Evolutionary conservation across 2,797 vertebrate species (phyloP).

Genomic region (Sebastes matsubarae): DNA sequence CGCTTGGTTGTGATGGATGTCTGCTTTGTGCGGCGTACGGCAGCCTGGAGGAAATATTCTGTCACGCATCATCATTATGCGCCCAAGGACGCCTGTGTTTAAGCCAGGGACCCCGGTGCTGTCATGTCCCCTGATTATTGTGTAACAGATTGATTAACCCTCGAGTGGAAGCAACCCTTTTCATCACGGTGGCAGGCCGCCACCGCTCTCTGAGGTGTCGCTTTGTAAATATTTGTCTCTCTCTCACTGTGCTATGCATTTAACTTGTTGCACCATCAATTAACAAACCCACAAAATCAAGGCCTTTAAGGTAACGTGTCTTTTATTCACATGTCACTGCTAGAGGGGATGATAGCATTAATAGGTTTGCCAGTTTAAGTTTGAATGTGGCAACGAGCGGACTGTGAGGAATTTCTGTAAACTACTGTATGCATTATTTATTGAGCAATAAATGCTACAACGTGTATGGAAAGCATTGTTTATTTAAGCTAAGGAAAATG

Average conservation of each 20-base stretch:
- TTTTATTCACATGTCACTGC: conserved; percentile 35
- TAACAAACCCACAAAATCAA: conserved; percentile 24
- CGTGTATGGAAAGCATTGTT: conserved; percentile 4
- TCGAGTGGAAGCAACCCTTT: conserved; percentile 50
- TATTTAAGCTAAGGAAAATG: conserved; percentile 6
- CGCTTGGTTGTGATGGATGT: conserved; percentile 58
- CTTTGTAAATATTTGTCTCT: conserved; percentile 56
- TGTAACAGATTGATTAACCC: conserved; percentile 75
- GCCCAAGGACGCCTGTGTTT: conserved; percentile 55
- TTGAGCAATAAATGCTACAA: background rate
- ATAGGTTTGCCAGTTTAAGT: background rate
- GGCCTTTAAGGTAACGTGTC: conserved; percentile 18
- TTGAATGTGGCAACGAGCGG: background rate
- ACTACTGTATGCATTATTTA: conserved; percentile 26
- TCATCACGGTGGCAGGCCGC: conserved; percentile 30
- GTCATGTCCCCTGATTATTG: conserved; percentile 67
- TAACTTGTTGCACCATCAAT: conserved; percentile 52
- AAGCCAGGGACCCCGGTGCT: conserved; percentile 50
- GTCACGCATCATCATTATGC: conserved; percentile 67
- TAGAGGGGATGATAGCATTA: background rate
- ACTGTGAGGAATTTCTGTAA: conserved; percentile 14
- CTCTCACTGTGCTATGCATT: conserved; percentile 14
- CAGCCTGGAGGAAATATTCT: conserved; percentile 61
- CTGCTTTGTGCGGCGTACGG: conserved; percentile 22
- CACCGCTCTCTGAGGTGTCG: conserved; percentile 29